Conservation (phyloP, 1,140 invertebrate species). For the Andrena cerasifolii region DNA sequence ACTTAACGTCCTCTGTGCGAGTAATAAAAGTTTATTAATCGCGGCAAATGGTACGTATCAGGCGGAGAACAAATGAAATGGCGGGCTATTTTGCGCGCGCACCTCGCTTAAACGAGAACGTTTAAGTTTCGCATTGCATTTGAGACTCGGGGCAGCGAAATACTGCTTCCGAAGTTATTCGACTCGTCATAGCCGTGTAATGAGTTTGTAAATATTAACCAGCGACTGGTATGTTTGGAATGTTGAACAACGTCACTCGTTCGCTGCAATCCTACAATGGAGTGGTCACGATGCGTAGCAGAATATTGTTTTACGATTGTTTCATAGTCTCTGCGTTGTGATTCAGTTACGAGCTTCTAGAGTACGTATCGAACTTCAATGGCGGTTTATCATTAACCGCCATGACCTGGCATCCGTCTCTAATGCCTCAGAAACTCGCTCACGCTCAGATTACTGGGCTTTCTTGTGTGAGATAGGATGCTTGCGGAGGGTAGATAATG, state of each 20-base stretch:
- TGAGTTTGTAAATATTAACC: slow-evolving; percentile 13
- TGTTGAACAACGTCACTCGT: neutral
- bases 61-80: slow-evolving; percentile 7
- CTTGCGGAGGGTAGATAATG: no score
- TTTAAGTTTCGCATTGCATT: slow-evolving; percentile 1
- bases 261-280: neutral
- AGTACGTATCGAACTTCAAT: neutral
- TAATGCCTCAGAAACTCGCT: neutral
- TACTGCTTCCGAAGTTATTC: neutral
- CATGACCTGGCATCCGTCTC: no score
- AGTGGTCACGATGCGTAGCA: neutral
- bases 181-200: neutral
- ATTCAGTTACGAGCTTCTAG: slow-evolving; percentile 12
- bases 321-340: neutral
- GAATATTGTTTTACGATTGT: slow-evolving; percentile 4
- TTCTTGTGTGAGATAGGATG: no score
- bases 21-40: slow-evolving; percentile 30
- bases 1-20: slow-evolving; percentile 1
- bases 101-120: no score
- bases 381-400: neutral
- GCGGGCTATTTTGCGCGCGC: neutral
- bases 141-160: neutral
- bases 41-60: neutral
- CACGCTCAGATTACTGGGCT: no score
- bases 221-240: neutral